Evolutionary conservation across 2,113 vertebrate genomes (phyloP).

Genomic region (Plotosus lineatus): DNA sequence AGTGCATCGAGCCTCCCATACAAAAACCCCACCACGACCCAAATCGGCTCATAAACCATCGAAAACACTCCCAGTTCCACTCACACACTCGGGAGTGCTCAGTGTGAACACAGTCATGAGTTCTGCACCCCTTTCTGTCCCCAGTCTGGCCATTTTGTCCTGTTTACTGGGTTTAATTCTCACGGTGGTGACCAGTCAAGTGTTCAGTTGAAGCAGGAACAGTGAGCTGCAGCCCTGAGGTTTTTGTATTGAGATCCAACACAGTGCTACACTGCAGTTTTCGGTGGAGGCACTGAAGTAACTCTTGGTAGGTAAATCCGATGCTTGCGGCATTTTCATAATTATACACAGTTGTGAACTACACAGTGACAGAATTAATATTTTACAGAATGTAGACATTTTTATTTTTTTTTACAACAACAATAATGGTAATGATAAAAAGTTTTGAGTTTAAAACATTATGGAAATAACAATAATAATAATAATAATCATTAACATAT

Average conservation of each 20-base stretch:
- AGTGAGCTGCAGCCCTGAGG: constrained; percentile 8
- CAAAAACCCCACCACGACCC: constrained; percentile 25
- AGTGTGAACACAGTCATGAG: not conserved
- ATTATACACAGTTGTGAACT: too few relatives aligned
- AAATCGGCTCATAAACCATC: not conserved
- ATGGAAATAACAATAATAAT: too few relatives aligned
- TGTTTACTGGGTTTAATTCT: not conserved
- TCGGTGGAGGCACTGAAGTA: constrained; percentile 25
- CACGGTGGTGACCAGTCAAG: not conserved
- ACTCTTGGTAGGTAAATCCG: constrained; percentile 10
- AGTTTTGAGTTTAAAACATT: too few relatives aligned
- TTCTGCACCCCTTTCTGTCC: not conserved
- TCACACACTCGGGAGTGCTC: not conserved
- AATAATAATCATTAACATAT: too few relatives aligned
- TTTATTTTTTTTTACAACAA: too few relatives aligned
- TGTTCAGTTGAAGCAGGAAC: constrained; percentile 16
- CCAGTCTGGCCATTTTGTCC: not conserved
- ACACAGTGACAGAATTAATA: too few relatives aligned
- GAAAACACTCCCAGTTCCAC: not conserved
- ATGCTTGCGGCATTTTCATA: too few relatives aligned
- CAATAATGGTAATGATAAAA: too few relatives aligned
- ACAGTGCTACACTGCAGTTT: not conserved
- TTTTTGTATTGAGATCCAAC: constrained; percentile 33
- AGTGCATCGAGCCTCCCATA: not conserved
- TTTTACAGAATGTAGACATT: too few relatives aligned